Evolutionary conservation across 2,113 vertebrate genomes (phyloP).

Genomic region (Saimiri boliviensis): DNA sequence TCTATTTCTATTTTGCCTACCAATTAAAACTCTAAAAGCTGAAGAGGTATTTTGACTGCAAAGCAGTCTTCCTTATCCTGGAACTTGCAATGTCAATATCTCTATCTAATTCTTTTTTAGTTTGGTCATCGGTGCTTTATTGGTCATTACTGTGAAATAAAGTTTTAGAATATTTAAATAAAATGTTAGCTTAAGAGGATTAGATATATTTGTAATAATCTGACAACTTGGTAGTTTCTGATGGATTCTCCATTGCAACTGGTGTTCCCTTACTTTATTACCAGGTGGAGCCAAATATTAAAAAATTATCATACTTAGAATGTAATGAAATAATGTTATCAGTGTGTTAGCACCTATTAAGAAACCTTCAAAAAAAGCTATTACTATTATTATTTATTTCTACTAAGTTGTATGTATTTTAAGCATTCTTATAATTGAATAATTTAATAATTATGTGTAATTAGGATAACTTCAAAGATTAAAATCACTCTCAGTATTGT

Average conservation of each 20-base stretch:
- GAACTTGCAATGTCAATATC: neutral
- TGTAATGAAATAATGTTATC: conserved; percentile 11
- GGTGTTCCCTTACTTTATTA: conserved; percentile 71
- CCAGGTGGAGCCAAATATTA: conserved; percentile 60
- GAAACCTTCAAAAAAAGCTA: neutral
- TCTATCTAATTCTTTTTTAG: neutral
- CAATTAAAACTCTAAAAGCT: neutral
- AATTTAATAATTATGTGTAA: neutral
- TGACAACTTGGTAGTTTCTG: conserved; percentile 84
- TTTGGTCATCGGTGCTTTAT: neutral
- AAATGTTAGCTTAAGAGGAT: conserved; percentile 63
- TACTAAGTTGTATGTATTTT: neutral
- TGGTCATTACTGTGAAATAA: neutral
- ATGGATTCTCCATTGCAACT: conserved; percentile 86
- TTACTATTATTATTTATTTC: neutral
- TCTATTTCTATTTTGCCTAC: neutral
- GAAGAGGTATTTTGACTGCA: neutral
- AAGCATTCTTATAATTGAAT: neutral
- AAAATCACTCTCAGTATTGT: neutral
- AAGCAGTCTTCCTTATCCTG: neutral
- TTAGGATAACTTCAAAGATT: neutral
- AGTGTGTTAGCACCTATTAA: neutral
- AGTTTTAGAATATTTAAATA: conserved; percentile 44
- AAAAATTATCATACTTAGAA: conserved; percentile 49
- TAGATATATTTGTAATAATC: conserved; percentile 80